Evolutionary conservation across 2,888 invertebrate species (phyloP).

Genomic region (Cephus nigrinus): DNA sequence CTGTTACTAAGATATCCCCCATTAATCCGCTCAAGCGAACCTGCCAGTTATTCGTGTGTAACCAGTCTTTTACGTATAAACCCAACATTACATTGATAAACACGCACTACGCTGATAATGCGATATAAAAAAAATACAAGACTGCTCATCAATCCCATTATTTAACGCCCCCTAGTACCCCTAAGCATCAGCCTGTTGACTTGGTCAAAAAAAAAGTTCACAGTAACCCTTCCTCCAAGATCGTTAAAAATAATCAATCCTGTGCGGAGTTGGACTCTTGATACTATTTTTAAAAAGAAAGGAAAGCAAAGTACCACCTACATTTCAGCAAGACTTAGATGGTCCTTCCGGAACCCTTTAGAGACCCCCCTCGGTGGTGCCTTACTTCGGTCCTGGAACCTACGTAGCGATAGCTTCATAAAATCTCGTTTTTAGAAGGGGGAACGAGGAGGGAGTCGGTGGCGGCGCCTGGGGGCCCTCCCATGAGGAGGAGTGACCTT

Average conservation of each 20-base stretch:
- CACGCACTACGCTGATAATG: neutral
- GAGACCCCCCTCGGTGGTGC: constrained; percentile 28
- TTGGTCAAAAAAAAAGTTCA: neutral
- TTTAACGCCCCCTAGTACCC: neutral
- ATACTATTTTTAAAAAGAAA: neutral
- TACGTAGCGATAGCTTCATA: constrained; percentile 45
- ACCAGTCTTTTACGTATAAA: neutral
- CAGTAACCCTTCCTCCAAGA: neutral
- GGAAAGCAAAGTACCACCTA: neutral
- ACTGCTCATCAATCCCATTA: neutral
- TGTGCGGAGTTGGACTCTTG: neutral
- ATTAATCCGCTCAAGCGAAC: neutral
- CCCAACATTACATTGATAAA: neutral
- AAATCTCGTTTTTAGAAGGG: constrained; percentile 55
- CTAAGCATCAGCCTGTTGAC: neutral
- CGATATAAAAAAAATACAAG: neutral
- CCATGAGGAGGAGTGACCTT: constrained; percentile 64
- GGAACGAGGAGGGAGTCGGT: constrained; percentile 43
- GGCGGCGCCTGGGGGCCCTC: constrained; percentile 65
- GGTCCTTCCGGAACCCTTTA: constrained; percentile 26
- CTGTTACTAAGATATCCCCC: neutral
- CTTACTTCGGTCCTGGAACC: constrained; percentile 33
- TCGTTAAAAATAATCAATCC: neutral
- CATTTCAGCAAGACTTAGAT: neutral
- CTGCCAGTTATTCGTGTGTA: neutral